phyloP scores from a whole-genome alignment of 1,140 invertebrate species.

The Spodoptera frugiperda region DNA sequence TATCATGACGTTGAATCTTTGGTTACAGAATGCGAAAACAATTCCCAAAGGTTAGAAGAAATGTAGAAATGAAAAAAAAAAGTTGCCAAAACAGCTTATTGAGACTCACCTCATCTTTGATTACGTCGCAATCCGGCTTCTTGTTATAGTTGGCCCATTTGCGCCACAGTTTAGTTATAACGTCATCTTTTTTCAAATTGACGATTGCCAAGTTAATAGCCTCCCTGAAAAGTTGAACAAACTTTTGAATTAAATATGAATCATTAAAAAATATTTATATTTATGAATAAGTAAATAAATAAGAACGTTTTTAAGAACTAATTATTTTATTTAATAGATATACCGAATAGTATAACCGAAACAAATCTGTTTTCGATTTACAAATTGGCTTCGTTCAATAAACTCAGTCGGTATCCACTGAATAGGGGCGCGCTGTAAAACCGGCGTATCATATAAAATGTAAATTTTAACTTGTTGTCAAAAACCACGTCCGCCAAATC shows the following conservation, averaged over 20 bases:
- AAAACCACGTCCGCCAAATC: slow-evolving; percentile 78
- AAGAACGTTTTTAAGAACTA: no score
- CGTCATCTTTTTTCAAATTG: slow-evolving; percentile 96
- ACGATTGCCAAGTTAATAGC: slow-evolving; percentile 96
- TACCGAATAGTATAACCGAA: no score
- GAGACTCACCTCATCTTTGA: slow-evolving; percentile 70
- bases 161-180: slow-evolving; percentile 95
- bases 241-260: slow-evolving; percentile 34
- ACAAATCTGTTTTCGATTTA: background rate
- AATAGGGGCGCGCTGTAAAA: slow-evolving; percentile 30
- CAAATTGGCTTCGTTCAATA: slow-evolving; percentile 26
- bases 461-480: slow-evolving; percentile 79
- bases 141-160: slow-evolving; percentile 90
- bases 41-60: no score
- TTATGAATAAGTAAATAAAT: no score
- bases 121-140: slow-evolving; percentile 69
- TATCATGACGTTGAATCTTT: no score
- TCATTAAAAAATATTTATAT: no score
- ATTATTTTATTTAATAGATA: no score
- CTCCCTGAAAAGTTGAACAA: slow-evolving; percentile 88
- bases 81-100: background rate
- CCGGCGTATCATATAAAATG: slow-evolving; percentile 69
- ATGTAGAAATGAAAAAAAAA: no score
- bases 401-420: slow-evolving; percentile 15
- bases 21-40: no score